These are phyloP conservation scores for Agrenia bidenticulata DNA, from an alignment of 2,888 invertebrate genomes.

Conservation along the genomic window DNA sequence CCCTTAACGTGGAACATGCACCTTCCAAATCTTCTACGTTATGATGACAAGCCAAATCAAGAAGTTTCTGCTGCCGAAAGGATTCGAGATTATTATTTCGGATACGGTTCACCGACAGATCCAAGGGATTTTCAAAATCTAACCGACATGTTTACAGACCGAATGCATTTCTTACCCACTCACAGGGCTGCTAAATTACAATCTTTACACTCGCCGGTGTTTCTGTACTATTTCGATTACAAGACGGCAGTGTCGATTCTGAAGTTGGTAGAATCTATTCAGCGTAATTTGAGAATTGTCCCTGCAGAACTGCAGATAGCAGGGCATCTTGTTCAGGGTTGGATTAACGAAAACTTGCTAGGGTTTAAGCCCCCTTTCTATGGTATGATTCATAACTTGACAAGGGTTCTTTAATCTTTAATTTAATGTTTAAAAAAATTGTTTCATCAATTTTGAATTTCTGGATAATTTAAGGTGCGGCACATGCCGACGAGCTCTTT, in stretches of 20 bases:
- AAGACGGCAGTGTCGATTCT: slow-evolving; percentile 22
- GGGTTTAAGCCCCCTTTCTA: slow-evolving; percentile 26
- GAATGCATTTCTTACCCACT: slow-evolving; percentile 23
- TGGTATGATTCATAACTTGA: too few relatives aligned
- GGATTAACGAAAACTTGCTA: slow-evolving; percentile 29
- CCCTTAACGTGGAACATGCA: neutral
- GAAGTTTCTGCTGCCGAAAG: neutral
- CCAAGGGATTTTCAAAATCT: slow-evolving; percentile 25
- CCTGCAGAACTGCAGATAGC: slow-evolving; percentile 31
- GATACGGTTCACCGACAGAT: neutral
- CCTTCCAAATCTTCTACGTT: neutral
- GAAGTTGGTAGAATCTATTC: slow-evolving; percentile 24
- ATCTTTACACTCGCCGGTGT: slow-evolving; percentile 26
- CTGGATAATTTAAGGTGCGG: slow-evolving; percentile 3
- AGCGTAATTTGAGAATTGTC: slow-evolving; percentile 3
- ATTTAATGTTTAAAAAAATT: neutral
- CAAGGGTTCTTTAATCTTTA: too few relatives aligned
- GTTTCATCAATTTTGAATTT: too few relatives aligned
- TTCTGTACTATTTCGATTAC: slow-evolving; percentile 33
- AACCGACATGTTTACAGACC: slow-evolving; percentile 34
- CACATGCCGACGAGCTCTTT: slow-evolving; percentile 31
- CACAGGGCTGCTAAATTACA: slow-evolving; percentile 25
- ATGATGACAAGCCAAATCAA: slow-evolving; percentile 2
- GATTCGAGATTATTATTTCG: slow-evolving; percentile 11
- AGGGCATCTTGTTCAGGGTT: slow-evolving; percentile 17